Evolutionary conservation across 2,888 invertebrate species (phyloP), one percentile per base, ranked within the genome.

Genomic region (Polydrusus cervinus): DNA sequence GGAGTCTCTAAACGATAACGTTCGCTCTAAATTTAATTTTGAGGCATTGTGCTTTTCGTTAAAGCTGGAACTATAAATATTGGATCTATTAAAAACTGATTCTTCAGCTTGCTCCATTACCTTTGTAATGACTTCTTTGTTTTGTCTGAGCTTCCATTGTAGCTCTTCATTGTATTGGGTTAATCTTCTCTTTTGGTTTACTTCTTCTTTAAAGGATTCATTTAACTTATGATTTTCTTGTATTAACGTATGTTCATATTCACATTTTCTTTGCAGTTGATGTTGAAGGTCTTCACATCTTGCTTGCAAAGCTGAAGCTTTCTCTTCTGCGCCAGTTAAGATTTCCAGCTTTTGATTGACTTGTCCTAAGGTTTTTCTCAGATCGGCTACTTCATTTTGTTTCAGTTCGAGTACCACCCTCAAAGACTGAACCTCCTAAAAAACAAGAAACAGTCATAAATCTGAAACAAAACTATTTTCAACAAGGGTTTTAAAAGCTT

Each of bases 401-500:
- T 95, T 93, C 83, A 98, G 89, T 82, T 97, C 97, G 75, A 98
- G 89, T 3, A 98, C 97, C 45, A 94, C 93, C 78, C 95, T 91
- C 76, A 98, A 88, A 16, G 97, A 97, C 80, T 94, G 93, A 1
- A 94, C 93, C 87, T 96, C 92, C 81, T 92, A 89, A 49, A 94
- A 80, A 74, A n/a, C 65, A 68, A 77, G 67, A 75, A 71, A 25
- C n/a, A n/a, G 16, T 16, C 8, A 62, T 40, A 16, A 25, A 38
- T 14, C 38, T 34, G 0, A 61, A 61, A 61, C 16, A 16, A 3
- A 43, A 43, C n/a, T 43, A 25, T 25, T 25, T 25, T 25, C 25
- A 25, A 25, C 1, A 25, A 25, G 3, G 25, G n/a, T n/a, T n/a
- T n/a, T n/a, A n/a, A n/a, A n/a, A n/a, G n/a, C n/a, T n/a, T n/a